phyloP scores from a whole-genome alignment of 2,888 invertebrate genomes.

The Drosophila borborema region DNA sequence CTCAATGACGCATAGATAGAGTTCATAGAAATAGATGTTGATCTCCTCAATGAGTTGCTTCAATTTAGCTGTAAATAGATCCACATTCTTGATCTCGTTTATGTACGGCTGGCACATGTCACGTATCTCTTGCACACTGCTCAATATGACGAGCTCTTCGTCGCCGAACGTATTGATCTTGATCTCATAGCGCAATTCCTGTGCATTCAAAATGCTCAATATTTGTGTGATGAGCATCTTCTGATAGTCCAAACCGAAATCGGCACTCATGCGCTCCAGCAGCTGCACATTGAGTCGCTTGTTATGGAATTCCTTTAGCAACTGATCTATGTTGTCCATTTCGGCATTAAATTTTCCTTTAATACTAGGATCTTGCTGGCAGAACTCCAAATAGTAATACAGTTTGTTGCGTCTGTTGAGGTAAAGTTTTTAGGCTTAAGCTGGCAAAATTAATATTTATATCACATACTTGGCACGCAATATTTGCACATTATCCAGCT shows the following conservation, averaged over 20 bases:
- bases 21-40: conserved; percentile 85
- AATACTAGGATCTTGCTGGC: conserved; percentile 82
- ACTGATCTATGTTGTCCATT: conserved; percentile 80
- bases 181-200: conserved; percentile 82
- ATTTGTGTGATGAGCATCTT: conserved; percentile 83
- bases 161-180: conserved; percentile 82
- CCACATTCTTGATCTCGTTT: conserved; percentile 83
- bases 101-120: conserved; percentile 83
- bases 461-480: conserved; percentile 76
- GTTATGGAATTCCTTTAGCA: conserved; percentile 82
- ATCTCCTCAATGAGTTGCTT: conserved; percentile 83
- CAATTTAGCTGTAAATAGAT: conserved; percentile 78
- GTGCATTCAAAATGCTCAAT: conserved; percentile 80
- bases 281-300: conserved; percentile 82
- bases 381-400: conserved; percentile 84
- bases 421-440: not conserved
- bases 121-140: conserved; percentile 76
- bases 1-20: conserved; percentile 84
- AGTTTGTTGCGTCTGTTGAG: conserved; percentile 82
- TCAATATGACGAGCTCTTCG: conserved; percentile 82
- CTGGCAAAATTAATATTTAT: not conserved
- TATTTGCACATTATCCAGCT: conserved; percentile 69
- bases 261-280: conserved; percentile 82
- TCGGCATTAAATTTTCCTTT: conserved; percentile 82
- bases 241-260: conserved; percentile 84